Evolutionary conservation across 2,888 invertebrate species (phyloP).

Genomic region (Cantharis nigra): DNA sequence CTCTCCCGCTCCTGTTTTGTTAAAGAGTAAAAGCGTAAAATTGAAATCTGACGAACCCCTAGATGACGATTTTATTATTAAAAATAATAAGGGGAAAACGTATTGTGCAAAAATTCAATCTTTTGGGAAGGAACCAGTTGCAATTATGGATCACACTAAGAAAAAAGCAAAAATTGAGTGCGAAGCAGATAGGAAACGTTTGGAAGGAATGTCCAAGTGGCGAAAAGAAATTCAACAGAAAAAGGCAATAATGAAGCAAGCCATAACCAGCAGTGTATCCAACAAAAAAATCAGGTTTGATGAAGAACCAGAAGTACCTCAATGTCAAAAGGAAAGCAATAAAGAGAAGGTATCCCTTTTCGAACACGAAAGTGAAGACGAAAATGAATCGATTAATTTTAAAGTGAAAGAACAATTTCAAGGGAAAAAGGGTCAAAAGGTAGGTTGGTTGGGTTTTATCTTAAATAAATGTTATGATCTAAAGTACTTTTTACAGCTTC

Average conservation of each 20-base stretch:
- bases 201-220: constrained; percentile 69
- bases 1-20: neutral
- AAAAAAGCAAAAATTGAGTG: neutral
- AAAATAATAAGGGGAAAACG: constrained; percentile 42
- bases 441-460: constrained; percentile 38
- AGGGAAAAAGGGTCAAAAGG: constrained; percentile 68
- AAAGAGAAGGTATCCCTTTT: constrained; percentile 26
- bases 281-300: constrained; percentile 69
- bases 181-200: constrained; percentile 67
- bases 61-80: constrained; percentile 37
- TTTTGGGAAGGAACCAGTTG: neutral
- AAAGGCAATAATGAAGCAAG: constrained; percentile 65
- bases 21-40: neutral
- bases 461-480: neutral
- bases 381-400: constrained; percentile 61
- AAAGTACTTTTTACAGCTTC: constrained; percentile 56
- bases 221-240: constrained; percentile 67
- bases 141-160: neutral
- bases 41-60: neutral
- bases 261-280: constrained; percentile 59
- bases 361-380: constrained; percentile 53
- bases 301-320: constrained; percentile 56
- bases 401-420: constrained; percentile 69
- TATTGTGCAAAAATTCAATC: neutral
- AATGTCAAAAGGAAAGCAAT: constrained; percentile 16